Evolutionary conservation across 2,113 vertebrate genomes (phyloP).

Genomic region (Axis porcinus): DNA sequence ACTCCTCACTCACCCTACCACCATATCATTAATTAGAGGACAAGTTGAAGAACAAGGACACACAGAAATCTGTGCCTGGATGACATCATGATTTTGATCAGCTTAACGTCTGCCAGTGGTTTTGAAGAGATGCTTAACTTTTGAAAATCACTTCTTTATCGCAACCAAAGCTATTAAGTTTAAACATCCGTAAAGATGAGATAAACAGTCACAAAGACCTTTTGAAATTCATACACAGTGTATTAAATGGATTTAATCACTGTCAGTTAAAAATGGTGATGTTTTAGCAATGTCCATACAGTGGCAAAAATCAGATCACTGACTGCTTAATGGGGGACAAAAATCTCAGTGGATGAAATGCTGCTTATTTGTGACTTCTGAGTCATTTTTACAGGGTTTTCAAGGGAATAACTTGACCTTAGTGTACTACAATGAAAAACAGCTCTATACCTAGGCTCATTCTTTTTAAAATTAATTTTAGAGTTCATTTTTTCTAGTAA

Average conservation of each 20-base stretch:
- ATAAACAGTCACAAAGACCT: conserved; percentile 18
- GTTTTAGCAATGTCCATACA: conserved; percentile 12
- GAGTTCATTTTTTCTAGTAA: background rate
- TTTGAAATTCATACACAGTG: conserved; percentile 33
- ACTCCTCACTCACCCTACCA: background rate
- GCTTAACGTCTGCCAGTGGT: background rate
- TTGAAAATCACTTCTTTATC: conserved; percentile 38
- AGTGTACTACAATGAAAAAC: background rate
- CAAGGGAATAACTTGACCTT: background rate
- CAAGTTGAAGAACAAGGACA: conserved; percentile 2
- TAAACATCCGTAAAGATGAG: conserved; percentile 40
- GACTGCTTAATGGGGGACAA: background rate
- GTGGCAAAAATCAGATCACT: conserved; percentile 15
- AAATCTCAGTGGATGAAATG: background rate
- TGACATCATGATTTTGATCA: conserved; percentile 46
- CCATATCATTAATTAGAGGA: background rate
- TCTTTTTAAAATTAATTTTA: conserved; percentile 16
- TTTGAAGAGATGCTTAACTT: conserved; percentile 47
- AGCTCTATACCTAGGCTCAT: background rate
- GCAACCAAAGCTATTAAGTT: conserved; percentile 41
- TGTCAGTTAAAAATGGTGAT: conserved; percentile 24
- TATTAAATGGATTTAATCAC: background rate
- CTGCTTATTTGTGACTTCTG: background rate
- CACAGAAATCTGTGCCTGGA: background rate
- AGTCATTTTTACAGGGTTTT: background rate